A percentile compares a stretch with the other conserved stretches of the same genome.
Evolutionary conservation across 30 jellyfish, hydroid and myxozoan genomes (phyloP).

Genomic region (Sanderia malayensis): DNA sequence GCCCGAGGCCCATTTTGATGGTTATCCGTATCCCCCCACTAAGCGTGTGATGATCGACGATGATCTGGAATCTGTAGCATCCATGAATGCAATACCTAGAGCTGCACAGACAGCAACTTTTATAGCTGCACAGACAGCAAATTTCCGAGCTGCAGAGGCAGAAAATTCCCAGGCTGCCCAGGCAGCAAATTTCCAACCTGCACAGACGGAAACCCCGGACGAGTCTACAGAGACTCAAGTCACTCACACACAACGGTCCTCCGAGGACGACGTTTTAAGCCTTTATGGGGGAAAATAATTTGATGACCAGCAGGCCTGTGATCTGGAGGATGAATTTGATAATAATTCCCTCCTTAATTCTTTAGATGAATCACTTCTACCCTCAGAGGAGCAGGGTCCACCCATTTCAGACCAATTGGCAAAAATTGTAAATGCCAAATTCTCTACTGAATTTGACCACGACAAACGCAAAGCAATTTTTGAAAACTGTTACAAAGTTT

Average conservation of each 20-base stretch:
- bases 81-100: too few relatives aligned
- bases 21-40: slow-evolving; percentile 16
- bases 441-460: too few relatives aligned
- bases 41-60: slow-evolving; percentile 10
- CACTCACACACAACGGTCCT: not conserved
- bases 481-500: too few relatives aligned
- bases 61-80: slow-evolving; percentile 9
- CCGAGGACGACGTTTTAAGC: slow-evolving; percentile 1
- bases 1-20: slow-evolving; percentile 11
- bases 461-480: slow-evolving; percentile 21
- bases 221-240: slow-evolving; percentile 24
- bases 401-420: slow-evolving; percentile 35
- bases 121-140: too few relatives aligned
- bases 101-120: too few relatives aligned
- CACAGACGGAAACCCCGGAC: not conserved
- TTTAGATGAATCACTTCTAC: slow-evolving; percentile 10
- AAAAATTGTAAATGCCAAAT: too few relatives aligned
- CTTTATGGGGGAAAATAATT: slow-evolving; percentile 11
- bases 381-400: slow-evolving; percentile 20
- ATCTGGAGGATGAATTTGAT: slow-evolving; percentile 8
- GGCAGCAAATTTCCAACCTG: slow-evolving; percentile 6
- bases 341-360: slow-evolving; percentile 20
- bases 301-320: slow-evolving; percentile 12
- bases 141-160: slow-evolving; percentile 29
- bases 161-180: slow-evolving; percentile 1